These are phyloP conservation scores for Melanotus villosus DNA, from an alignment of 2,888 invertebrate species.

Conservation along the genomic window DNA sequence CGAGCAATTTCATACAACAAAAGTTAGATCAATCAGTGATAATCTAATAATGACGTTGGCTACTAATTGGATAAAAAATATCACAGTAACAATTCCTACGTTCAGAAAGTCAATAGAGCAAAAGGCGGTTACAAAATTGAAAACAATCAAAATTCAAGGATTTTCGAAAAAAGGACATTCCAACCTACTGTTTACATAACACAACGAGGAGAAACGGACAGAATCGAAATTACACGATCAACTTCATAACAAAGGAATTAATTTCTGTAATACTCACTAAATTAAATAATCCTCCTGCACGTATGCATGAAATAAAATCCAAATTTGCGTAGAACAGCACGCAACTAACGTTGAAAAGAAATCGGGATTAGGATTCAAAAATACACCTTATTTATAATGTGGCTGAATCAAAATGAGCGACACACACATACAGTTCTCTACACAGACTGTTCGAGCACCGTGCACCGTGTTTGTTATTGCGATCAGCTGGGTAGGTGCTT, in stretches of 20 bases:
- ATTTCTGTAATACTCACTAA: slow-evolving; percentile 37
- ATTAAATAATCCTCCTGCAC: slow-evolving; percentile 35
- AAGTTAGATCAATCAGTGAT: too few relatives aligned
- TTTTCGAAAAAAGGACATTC: slow-evolving; percentile 30
- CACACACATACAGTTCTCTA: slow-evolving; percentile 13
- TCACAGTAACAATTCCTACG: neutral
- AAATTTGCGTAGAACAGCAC: slow-evolving; percentile 12
- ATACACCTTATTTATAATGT: neutral
- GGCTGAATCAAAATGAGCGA: neutral
- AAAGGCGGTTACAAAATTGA: neutral
- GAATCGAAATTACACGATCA: slow-evolving; percentile 49
- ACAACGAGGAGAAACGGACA: slow-evolving; percentile 54
- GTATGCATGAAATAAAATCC: slow-evolving; percentile 16
- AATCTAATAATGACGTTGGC: too few relatives aligned
- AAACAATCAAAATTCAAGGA: slow-evolving; percentile 29
- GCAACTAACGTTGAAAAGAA: slow-evolving; percentile 1
- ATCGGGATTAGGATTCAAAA: neutral
- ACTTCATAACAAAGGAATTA: slow-evolving; percentile 60
- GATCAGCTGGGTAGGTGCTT: slow-evolving; percentile 61
- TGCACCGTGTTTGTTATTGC: slow-evolving; percentile 61
- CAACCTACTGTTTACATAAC: slow-evolving; percentile 62
- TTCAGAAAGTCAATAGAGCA: neutral
- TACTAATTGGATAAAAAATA: neutral
- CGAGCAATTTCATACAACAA: too few relatives aligned
- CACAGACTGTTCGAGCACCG: slow-evolving; percentile 37